Evolutionary conservation across 2,888 invertebrate genomes (phyloP).

Genomic region (Opisthograptis luteolata): DNA sequence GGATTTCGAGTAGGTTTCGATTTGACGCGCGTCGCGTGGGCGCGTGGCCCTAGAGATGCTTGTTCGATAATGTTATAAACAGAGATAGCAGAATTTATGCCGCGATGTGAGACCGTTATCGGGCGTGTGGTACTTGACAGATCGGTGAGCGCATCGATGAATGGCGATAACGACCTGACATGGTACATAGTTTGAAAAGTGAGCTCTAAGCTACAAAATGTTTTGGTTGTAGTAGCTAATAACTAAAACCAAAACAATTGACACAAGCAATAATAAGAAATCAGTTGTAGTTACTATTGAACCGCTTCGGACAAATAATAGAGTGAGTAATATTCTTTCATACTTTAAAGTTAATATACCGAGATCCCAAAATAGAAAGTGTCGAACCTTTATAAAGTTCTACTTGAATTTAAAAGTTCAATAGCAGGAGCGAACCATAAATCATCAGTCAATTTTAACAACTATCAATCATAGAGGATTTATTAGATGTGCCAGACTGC

Average conservation of each 20-base stretch:
- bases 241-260: neutral
- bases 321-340: too few relatives aligned
- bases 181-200: neutral
- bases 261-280: neutral
- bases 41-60: constrained; percentile 53
- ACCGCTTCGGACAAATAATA: constrained; percentile 11
- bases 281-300: neutral
- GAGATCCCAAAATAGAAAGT: constrained; percentile 45
- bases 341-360: too few relatives aligned
- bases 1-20: constrained; percentile 58
- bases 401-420: constrained; percentile 45
- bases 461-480: constrained; percentile 44
- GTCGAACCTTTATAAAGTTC: constrained; percentile 50
- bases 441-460: constrained; percentile 50
- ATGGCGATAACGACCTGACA: constrained; percentile 61
- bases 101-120: constrained; percentile 66
- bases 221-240: neutral
- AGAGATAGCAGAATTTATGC: constrained; percentile 62
- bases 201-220: neutral
- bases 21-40: constrained; percentile 63
- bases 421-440: constrained; percentile 56
- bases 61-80: constrained; percentile 63
- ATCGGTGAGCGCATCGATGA: constrained; percentile 58
- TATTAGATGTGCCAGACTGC: constrained; percentile 30
- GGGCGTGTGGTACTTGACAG: constrained; percentile 56